phyloP scores from a whole-genome alignment of 2,888 invertebrate species.

The Tinea trinotella region DNA sequence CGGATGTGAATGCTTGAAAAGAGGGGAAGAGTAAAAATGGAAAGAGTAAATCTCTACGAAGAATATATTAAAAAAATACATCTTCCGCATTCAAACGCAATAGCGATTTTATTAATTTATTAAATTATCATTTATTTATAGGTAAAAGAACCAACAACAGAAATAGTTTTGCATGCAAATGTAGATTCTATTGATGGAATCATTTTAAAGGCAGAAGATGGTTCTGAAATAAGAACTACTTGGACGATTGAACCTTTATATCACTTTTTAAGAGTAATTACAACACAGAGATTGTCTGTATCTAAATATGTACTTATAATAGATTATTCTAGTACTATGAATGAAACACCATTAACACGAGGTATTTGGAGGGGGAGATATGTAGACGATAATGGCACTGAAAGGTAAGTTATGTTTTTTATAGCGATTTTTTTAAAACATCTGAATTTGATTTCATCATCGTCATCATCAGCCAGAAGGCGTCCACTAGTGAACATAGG shows the following conservation, averaged over 20 bases:
- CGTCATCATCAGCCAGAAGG: no score
- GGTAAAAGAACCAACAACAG: conserved; percentile 39
- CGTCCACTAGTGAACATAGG: no score
- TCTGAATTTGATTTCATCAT: no score
- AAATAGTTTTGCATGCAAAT: conserved; percentile 65
- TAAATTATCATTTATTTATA: conserved; percentile 35
- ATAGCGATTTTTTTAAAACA: no score
- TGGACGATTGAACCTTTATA: conserved; percentile 43
- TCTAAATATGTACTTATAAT: conserved; percentile 55
- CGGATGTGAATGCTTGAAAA: no score
- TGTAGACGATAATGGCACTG: conserved; percentile 39
- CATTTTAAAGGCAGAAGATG: conserved; percentile 28
- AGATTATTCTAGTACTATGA: conserved; percentile 63
- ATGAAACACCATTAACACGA: conserved; percentile 59
- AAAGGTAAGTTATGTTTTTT: conserved; percentile 35
- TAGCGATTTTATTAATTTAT: no score
- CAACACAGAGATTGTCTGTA: conserved; percentile 34
- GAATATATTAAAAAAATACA: no score
- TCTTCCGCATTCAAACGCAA: background rate
- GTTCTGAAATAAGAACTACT: conserved; percentile 27
- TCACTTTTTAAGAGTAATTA: conserved; percentile 53
- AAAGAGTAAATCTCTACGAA: no score
- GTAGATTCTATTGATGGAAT: conserved; percentile 41
- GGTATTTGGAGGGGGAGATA: conserved; percentile 64
- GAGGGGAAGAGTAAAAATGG: no score